Conservation (phyloP, 2,113 vertebrate genomes). For the Notarius quadriscutis region DNA sequence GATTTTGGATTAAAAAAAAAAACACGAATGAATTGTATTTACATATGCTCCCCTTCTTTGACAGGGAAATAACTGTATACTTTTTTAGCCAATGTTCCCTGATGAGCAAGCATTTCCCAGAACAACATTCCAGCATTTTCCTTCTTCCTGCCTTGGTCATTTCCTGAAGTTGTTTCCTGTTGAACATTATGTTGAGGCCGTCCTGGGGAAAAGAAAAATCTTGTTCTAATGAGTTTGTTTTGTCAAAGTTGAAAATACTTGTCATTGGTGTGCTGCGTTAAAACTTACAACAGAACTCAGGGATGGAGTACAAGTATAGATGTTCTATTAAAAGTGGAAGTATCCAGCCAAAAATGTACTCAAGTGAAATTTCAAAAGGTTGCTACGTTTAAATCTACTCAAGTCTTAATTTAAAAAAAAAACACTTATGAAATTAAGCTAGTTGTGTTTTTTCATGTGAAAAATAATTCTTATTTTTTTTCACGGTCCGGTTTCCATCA, state of each 20-base stretch:
- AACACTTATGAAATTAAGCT: not conserved
- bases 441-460: no score
- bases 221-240: not conserved
- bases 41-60: not conserved
- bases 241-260: not conserved
- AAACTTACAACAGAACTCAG: no score
- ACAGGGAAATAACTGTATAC: not conserved
- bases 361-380: not conserved
- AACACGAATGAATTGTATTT: not conserved
- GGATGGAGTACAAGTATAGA: not conserved
- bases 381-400: not conserved
- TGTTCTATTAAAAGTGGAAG: not conserved
- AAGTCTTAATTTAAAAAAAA: not conserved
- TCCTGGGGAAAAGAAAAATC: not conserved
- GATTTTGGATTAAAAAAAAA: not conserved
- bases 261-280: not conserved
- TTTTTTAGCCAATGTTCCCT: not conserved
- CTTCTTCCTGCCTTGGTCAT: slow-evolving; percentile 19
- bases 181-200: not conserved
- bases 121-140: slow-evolving; percentile 26
- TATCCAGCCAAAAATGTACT: not conserved
- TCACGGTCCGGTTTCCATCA: no score
- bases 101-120: slow-evolving; percentile 14
- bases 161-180: slow-evolving; percentile 28
- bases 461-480: no score